phyloP scores from a whole-genome alignment of 2,113 vertebrate genomes.

The Platanista minor region DNA sequence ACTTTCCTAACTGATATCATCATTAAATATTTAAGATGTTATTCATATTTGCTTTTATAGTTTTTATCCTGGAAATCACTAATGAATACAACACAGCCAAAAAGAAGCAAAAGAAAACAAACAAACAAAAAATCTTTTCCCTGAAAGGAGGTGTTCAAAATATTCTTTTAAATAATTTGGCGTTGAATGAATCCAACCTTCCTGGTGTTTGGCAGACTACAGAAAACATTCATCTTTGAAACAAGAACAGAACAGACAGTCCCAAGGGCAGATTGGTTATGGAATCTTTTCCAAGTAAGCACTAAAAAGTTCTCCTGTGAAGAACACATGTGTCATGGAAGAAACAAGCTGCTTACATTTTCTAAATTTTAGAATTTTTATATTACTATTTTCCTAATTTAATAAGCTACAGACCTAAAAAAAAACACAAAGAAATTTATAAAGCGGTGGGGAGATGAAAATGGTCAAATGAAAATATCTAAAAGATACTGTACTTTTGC shows the following conservation, averaged over 20 bases:
- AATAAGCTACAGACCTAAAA: background rate
- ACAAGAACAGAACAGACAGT: background rate
- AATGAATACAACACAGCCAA: background rate
- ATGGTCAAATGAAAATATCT: background rate
- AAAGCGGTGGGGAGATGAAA: background rate
- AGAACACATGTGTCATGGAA: slow-evolving; percentile 49
- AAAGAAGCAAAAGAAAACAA: background rate
- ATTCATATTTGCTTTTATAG: background rate
- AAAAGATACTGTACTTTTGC: background rate
- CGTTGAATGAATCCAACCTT: background rate
- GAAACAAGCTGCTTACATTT: slow-evolving; percentile 48
- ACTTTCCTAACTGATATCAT: background rate
- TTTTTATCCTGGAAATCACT: background rate
- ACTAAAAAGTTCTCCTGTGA: slow-evolving; percentile 40
- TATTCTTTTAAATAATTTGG: slow-evolving; percentile 35
- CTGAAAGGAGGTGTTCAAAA: background rate
- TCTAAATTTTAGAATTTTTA: background rate
- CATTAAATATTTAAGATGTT: background rate
- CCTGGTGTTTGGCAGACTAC: slow-evolving; percentile 35
- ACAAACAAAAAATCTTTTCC: background rate
- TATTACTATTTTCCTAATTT: background rate
- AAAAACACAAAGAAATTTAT: background rate
- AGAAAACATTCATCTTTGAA: slow-evolving; percentile 55
- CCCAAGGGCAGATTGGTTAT: slow-evolving; percentile 32
- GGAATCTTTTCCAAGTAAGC: slow-evolving; percentile 46